Base-by-base conservation (phyloP, 2,113 vertebrate species). In the Urocitellus parryii region DNA sequence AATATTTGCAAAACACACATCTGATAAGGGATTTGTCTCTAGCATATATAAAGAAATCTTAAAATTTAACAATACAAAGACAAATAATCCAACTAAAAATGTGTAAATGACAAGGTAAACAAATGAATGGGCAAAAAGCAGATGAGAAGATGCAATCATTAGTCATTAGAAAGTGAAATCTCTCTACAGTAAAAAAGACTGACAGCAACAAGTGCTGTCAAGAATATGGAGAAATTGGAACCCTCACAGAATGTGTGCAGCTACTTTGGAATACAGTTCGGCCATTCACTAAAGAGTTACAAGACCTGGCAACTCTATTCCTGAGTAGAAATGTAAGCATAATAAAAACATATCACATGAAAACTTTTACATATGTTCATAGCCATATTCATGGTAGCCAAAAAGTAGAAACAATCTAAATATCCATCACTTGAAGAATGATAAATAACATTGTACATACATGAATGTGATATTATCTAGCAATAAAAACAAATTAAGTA, bases 1-100 rank as follows among this genome's bases (percentile, higher is more conserved):
- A 53, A 48, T 80, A 51, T 24, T 27, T 48, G 9, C 61, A 73
- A 83, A 58, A 76, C 73, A 20, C 22, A 34, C 18, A 8, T 51
- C 37, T 94, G 70, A 56, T 45, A 45, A 74, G 17, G 3, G 14
- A 53, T 22, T 45, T 95, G 22, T 24, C 53, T 51, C 20, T 5
- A 74, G 25, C 24, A 67, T 73, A 74, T 37, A 90, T 1, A 73
- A 87, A 82, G 45, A 95, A 81, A 85, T 67, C 34, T 90, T 63
- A 45, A 87, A 92, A 63, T 95, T 83, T 77, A 96, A 74, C 82
- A 88, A 63, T 63, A 63, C 61, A 63, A 63, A 63, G 58, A 96
- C 58, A 78, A 67, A 83, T 8, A 70, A 76, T 3, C 7, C 10
- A 67, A 58, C 67, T 83, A 90, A 92, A 97, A 95, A 78, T 34